Evolutionary conservation across 2,888 invertebrate species (phyloP).

Genomic region (Volucella inflata): DNA sequence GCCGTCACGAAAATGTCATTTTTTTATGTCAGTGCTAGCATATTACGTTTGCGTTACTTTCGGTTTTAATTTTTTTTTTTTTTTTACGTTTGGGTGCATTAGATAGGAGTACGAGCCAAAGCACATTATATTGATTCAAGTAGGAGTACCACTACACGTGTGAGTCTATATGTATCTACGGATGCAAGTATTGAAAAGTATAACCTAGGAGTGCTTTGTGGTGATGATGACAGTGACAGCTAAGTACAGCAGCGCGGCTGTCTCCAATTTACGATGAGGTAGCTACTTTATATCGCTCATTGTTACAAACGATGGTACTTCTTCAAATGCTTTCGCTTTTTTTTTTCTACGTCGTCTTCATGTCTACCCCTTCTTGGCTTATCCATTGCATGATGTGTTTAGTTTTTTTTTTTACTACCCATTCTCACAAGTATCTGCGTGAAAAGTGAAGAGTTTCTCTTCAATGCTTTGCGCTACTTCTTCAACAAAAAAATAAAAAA

Average conservation of each 20-base stretch:
- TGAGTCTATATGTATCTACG: not conserved
- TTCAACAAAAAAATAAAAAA: slow-evolving; percentile 49
- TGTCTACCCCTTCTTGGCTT: slow-evolving; percentile 2
- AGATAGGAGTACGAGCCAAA: too few species aligned
- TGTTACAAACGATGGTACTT: slow-evolving; percentile 48
- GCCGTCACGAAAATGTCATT: slow-evolving; percentile 56
- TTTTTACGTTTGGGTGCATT: slow-evolving; percentile 15
- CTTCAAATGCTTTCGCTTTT: slow-evolving; percentile 54
- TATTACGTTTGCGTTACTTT: slow-evolving; percentile 70
- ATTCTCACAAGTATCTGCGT: slow-evolving; percentile 41
- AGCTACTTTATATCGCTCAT: slow-evolving; percentile 42
- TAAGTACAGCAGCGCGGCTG: slow-evolving; percentile 58
- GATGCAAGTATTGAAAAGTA: too few species aligned
- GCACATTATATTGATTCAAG: too few species aligned
- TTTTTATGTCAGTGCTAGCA: slow-evolving; percentile 45
- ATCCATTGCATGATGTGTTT: not conserved
- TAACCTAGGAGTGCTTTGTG: not conserved
- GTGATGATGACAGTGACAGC: slow-evolving; percentile 16
- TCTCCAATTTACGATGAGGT: slow-evolving; percentile 47
- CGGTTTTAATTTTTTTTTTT: slow-evolving; percentile 66
- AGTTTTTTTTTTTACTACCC: not conserved
- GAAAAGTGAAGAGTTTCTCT: slow-evolving; percentile 70
- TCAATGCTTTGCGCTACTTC: slow-evolving; percentile 62
- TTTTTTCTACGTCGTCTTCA: slow-evolving; percentile 23
- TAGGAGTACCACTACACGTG: too few species aligned